Percentiles rank a stretch among this genome's conserved stretches.
phyloP scores from a whole-genome alignment of 1,140 invertebrate genomes.

The Saccostrea glomerata region DNA sequence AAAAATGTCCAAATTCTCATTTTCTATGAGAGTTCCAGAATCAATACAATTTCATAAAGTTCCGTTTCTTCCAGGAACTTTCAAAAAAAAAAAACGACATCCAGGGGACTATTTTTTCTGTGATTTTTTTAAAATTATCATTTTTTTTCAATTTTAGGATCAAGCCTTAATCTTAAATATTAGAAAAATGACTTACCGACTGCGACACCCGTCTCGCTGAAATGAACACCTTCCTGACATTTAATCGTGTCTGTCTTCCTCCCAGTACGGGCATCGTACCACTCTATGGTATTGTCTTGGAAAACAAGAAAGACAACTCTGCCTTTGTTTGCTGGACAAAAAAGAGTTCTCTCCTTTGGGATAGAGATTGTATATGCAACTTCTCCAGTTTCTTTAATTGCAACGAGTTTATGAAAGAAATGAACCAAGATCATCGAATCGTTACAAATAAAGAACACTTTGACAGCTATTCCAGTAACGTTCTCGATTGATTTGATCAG shows the following conservation, averaged over 20 bases:
- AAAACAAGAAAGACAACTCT: not conserved
- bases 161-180: not conserved
- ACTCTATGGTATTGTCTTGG: slow-evolving; percentile 14
- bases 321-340: not conserved
- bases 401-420: not conserved
- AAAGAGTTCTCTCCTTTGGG: not conserved
- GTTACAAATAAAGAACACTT: not conserved
- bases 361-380: not conserved
- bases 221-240: not conserved
- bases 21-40: too few species aligned
- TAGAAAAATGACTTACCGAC: not conserved
- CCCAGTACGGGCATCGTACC: slow-evolving; percentile 16
- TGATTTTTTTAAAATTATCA: too few species aligned
- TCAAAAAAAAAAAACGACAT: too few species aligned
- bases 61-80: too few species aligned
- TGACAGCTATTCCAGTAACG: not conserved
- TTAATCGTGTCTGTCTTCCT: not conserved
- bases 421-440: slow-evolving; percentile 7
- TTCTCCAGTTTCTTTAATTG: not conserved
- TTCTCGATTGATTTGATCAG: slow-evolving; percentile 19
- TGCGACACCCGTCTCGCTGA: not conserved
- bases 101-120: too few species aligned
- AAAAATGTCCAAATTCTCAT: too few species aligned
- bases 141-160: not conserved
- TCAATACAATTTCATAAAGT: too few species aligned